Conservation (phyloP, 2,888 invertebrate species). For the Odontocolon sp. region DNA sequence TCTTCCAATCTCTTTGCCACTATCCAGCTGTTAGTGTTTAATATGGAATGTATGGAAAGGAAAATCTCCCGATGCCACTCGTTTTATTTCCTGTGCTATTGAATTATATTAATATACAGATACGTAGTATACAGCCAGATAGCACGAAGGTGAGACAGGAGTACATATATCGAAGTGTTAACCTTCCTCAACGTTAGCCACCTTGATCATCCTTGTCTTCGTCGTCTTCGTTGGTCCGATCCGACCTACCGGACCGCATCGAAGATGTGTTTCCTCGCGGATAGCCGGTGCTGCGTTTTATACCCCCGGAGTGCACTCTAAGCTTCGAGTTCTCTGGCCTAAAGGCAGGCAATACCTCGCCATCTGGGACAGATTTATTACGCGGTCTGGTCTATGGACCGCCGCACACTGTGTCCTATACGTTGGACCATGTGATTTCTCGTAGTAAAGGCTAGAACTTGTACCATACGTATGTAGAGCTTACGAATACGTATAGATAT, state of each 20-base stretch:
- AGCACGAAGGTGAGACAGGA: background rate
- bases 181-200: constrained; percentile 30
- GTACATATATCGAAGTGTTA: background rate
- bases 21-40: constrained; percentile 24
- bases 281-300: background rate
- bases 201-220: constrained; percentile 21
- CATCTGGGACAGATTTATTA: constrained; percentile 60
- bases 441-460: no score
- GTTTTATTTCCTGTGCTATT: background rate
- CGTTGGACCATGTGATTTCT: constrained; percentile 16
- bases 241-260: constrained; percentile 41
- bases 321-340: constrained; percentile 5
- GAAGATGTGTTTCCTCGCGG: constrained; percentile 29
- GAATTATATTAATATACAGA: background rate
- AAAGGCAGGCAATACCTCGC: constrained; percentile 34
- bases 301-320: constrained; percentile 11
- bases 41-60: constrained; percentile 7
- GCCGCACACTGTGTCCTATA: constrained; percentile 29
- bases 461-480: no score
- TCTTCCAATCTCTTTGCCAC: no score
- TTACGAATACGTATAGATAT: no score
- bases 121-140: no score
- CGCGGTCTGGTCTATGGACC: constrained; percentile 46
- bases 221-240: constrained; percentile 27
- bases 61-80: background rate